Percentiles rank a stretch among this genome's conserved stretches.
These are phyloP conservation scores for Metalampra italica DNA, from an alignment of 2,888 invertebrate species.

Conservation along the genomic window DNA sequence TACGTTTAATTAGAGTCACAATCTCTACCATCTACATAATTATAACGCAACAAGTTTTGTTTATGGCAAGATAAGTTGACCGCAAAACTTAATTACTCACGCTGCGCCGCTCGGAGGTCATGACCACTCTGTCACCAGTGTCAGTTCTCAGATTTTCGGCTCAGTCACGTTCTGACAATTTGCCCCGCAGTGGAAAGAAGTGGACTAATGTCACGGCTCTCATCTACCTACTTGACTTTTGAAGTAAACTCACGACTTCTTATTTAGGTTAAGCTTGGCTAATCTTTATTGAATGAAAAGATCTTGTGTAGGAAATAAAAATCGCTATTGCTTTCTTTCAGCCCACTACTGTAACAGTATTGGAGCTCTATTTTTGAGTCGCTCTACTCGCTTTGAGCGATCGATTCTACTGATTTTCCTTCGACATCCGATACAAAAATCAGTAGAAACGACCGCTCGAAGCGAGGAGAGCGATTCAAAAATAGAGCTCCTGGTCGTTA, in stretches of 20 bases:
- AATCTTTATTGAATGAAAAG: neutral
- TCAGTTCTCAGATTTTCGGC: constrained; percentile 11
- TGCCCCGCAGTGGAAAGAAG: constrained; percentile 6
- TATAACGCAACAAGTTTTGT: constrained; percentile 12
- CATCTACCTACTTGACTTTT: neutral
- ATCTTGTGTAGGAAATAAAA: no score
- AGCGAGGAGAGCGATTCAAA: no score
- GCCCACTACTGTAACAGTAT: no score
- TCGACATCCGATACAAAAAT: no score
- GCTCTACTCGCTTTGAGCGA: no score
- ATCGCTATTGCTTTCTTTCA: neutral
- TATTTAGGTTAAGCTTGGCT: neutral
- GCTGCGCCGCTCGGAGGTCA: constrained; percentile 17
- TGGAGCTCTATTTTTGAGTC: no score
- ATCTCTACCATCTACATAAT: no score
- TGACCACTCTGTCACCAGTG: constrained; percentile 13
- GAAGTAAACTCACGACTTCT: neutral
- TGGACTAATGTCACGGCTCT: constrained; percentile 16
- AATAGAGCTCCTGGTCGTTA: no score
- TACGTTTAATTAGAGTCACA: no score
- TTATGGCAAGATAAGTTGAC: constrained; percentile 31
- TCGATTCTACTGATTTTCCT: no score
- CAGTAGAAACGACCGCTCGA: no score
- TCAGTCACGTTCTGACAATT: constrained; percentile 19
- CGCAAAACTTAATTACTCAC: constrained; percentile 28